phyloP scores from a whole-genome alignment of 2,113 vertebrate species.

The Sorex fumeus region DNA sequence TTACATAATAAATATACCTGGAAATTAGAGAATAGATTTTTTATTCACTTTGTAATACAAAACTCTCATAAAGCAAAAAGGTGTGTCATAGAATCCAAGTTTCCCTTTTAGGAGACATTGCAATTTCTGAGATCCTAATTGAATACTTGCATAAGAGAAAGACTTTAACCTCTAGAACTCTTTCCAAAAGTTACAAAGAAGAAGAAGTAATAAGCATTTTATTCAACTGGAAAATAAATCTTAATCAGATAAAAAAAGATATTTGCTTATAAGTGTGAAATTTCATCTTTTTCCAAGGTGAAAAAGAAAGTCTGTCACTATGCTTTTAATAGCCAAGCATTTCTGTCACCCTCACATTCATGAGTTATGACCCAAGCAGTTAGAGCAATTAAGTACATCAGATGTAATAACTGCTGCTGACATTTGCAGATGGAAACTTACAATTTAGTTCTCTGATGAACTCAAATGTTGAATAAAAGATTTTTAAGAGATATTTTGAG shows the following conservation, averaged over 20 bases:
- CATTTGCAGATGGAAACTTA: slow-evolving; percentile 77
- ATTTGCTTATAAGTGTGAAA: slow-evolving; percentile 60
- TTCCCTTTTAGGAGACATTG: neutral
- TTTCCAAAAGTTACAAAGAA: slow-evolving; percentile 64
- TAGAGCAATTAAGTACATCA: slow-evolving; percentile 82
- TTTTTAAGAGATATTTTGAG: slow-evolving; percentile 51
- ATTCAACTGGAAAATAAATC: slow-evolving; percentile 71
- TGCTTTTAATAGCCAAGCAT: slow-evolving; percentile 69
- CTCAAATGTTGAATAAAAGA: slow-evolving; percentile 50
- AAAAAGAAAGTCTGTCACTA: slow-evolving; percentile 69
- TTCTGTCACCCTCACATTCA: slow-evolving; percentile 68
- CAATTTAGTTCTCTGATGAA: slow-evolving; percentile 73
- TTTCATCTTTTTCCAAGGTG: slow-evolving; percentile 68
- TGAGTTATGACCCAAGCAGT: slow-evolving; percentile 75
- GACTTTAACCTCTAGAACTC: slow-evolving; percentile 38
- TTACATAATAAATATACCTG: slow-evolving; percentile 4
- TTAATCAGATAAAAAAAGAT: slow-evolving; percentile 74
- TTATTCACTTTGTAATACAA: neutral
- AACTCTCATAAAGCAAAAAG: slow-evolving; percentile 48
- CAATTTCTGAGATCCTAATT: slow-evolving; percentile 52
- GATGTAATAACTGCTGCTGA: slow-evolving; percentile 68
- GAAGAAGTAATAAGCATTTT: slow-evolving; percentile 68
- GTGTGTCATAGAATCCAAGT: slow-evolving; percentile 25
- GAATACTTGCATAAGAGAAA: neutral
- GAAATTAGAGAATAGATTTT: neutral